phyloP scores from a whole-genome alignment of 1,140 invertebrate genomes.

The Hypsibius dujardini region DNA sequence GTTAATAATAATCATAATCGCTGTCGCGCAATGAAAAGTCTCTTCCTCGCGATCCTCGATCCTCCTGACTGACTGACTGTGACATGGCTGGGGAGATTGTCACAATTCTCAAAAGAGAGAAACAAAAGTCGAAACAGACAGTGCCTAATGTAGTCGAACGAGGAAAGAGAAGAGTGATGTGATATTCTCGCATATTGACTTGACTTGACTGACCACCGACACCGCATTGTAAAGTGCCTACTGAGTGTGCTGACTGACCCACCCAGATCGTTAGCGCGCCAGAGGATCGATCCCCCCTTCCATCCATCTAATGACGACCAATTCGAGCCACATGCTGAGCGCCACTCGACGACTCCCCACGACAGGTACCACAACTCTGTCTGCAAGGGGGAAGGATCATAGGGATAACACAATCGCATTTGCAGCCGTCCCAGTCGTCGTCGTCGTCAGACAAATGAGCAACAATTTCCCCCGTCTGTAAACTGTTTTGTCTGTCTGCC shows the following conservation, averaged over 20 bases:
- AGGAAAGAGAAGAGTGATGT: not conserved
- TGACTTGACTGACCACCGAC: not conserved
- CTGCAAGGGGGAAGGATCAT: not conserved
- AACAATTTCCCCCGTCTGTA: not conserved
- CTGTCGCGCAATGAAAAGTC: not conserved
- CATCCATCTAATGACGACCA: slow-evolving; percentile 7
- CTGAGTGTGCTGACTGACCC: not conserved
- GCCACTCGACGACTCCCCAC: no score
- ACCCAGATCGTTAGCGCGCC: slow-evolving; percentile 16
- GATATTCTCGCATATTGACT: not conserved
- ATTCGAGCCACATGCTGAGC: slow-evolving; percentile 15
- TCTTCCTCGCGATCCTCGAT: not conserved
- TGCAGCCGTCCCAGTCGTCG: no score
- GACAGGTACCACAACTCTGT: slow-evolving; percentile 17
- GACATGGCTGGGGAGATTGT: not conserved
- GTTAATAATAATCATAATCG: not conserved
- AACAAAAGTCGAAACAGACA: not conserved
- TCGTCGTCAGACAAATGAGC: slow-evolving; percentile 17
- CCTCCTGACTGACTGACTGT: no score
- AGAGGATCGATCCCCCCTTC: no score
- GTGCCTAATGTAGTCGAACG: not conserved
- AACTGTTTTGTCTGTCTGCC: not conserved
- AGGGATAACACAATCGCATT: not conserved
- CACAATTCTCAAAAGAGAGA: no score
- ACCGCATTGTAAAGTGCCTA: not conserved